Conservation (phyloP, 2,797 vertebrate species). For the Craterocephalus amniculus region DNA sequence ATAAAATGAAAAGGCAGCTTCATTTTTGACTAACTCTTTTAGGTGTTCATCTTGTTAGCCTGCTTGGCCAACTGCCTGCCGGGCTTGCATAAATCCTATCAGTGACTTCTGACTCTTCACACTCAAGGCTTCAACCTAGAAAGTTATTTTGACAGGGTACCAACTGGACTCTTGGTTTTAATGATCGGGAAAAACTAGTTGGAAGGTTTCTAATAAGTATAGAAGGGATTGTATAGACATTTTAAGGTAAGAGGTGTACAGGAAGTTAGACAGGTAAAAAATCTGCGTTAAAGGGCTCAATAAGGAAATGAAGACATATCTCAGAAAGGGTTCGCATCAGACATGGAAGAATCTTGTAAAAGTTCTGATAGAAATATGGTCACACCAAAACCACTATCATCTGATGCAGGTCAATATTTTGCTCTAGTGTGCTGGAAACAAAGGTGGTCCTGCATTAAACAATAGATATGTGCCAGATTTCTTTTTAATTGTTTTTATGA, state of each 20-base stretch:
- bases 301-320: constrained; percentile 10
- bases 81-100: constrained; percentile 62
- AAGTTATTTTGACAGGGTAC: constrained; percentile 53
- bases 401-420: too few species aligned
- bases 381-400: too few species aligned
- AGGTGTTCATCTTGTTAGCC: constrained; percentile 72
- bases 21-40: constrained; percentile 69
- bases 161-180: constrained; percentile 51
- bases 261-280: background rate
- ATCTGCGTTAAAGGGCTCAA: constrained; percentile 16
- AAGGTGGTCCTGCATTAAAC: too few species aligned
- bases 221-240: constrained; percentile 38
- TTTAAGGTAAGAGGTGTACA: constrained; percentile 35
- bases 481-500: too few species aligned
- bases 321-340: too few species aligned
- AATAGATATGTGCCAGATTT: too few species aligned
- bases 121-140: constrained; percentile 63
- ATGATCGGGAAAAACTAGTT: constrained; percentile 48
- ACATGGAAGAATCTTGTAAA: too few species aligned
- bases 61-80: constrained; percentile 47
- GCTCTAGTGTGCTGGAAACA: too few species aligned
- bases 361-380: too few species aligned
- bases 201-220: constrained; percentile 70
- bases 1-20: constrained; percentile 57
- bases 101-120: constrained; percentile 56